phyloP scores from a whole-genome alignment of 2,888 invertebrate species.

The Dexiosoma caninum region DNA sequence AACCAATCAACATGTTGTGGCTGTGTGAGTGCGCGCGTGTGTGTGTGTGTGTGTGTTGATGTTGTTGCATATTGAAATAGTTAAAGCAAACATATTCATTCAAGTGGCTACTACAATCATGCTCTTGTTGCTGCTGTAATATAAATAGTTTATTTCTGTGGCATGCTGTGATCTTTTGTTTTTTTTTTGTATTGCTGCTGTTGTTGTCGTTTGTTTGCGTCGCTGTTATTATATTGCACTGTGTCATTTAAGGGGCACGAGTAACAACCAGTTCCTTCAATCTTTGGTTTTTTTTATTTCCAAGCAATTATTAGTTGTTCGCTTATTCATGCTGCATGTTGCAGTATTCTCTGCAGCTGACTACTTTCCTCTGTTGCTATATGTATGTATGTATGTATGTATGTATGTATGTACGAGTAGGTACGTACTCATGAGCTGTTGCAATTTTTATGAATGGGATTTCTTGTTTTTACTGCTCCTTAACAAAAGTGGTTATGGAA shows the following conservation, averaged over 20 bases:
- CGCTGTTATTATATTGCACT: conserved; percentile 23
- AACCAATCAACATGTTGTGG: conserved; percentile 50
- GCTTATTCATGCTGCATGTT: conserved; percentile 36
- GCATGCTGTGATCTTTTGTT: conserved; percentile 23
- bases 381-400: not conserved
- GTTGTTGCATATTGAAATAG: conserved; percentile 22
- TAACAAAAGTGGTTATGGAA: conserved; percentile 62
- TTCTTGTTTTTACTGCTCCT: conserved; percentile 54
- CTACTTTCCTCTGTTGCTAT: conserved; percentile 56
- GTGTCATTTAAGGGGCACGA: conserved; percentile 59
- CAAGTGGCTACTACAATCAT: conserved; percentile 39
- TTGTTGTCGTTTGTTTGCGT: conserved; percentile 20
- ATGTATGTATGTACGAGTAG: not conserved
- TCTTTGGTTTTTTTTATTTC: not conserved
- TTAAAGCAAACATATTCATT: conserved; percentile 12
- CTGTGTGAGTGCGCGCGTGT: no score
- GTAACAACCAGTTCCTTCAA: conserved; percentile 48
- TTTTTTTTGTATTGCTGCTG: not conserved
- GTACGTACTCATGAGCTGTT: conserved; percentile 17
- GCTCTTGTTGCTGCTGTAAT: conserved; percentile 34
- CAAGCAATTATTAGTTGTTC: conserved; percentile 29
- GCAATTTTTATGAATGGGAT: conserved; percentile 64
- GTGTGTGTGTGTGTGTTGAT: no score
- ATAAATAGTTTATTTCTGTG: conserved; percentile 32
- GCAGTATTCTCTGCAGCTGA: conserved; percentile 43